Conservation (phyloP, 2,797 vertebrate genomes). For the Lithobates pipiens region DNA sequence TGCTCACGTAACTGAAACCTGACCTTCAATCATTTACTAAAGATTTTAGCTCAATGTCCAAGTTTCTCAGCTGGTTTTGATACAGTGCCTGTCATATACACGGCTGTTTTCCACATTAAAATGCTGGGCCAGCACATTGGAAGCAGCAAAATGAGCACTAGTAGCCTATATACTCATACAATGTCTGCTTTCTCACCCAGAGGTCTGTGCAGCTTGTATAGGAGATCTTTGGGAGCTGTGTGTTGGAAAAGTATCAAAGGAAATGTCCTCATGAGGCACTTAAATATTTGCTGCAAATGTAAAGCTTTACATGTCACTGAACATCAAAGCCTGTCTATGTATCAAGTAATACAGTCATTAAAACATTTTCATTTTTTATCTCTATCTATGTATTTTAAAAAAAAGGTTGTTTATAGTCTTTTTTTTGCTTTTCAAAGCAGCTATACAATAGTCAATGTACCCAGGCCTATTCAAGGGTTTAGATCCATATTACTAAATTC, state of each 20-base stretch:
- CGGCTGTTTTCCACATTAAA: constrained; percentile 47
- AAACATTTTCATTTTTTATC: too few species aligned
- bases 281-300: constrained; percentile 17
- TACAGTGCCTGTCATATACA: constrained; percentile 42
- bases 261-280: background rate
- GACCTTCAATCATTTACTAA: constrained; percentile 26
- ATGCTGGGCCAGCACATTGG: constrained; percentile 16
- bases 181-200: constrained; percentile 40
- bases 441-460: too few species aligned
- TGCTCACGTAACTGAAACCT: constrained; percentile 33
- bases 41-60: constrained; percentile 28
- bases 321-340: background rate
- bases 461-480: too few species aligned
- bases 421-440: too few species aligned
- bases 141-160: constrained; percentile 3
- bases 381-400: too few species aligned
- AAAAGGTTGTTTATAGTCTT: too few species aligned
- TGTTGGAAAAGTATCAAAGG: constrained; percentile 21
- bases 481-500: too few species aligned
- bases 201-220: constrained; percentile 5
- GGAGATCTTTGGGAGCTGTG: background rate
- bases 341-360: background rate
- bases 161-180: constrained; percentile 11
- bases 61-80: constrained; percentile 49
- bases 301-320: background rate